phyloP scores from a whole-genome alignment of 64 coral and sea anemone genomes.

The Acropora yongei region DNA sequence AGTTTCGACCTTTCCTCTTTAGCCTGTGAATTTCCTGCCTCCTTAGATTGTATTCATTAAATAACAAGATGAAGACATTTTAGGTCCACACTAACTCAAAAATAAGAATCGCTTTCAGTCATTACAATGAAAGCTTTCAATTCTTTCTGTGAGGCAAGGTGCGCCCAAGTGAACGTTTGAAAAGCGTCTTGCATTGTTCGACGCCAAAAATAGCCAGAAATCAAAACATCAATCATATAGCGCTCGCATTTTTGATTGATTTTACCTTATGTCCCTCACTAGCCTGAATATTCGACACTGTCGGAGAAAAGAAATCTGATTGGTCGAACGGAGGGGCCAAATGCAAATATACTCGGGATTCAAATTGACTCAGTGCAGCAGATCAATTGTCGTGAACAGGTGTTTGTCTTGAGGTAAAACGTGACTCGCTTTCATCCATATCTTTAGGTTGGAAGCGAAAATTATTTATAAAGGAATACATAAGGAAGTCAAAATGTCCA shows the following conservation, averaged over 20 bases:
- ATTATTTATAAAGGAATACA: background rate
- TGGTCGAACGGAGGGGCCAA: background rate
- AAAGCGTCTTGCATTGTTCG: no score
- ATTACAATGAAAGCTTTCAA: no score
- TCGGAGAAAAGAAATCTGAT: background rate
- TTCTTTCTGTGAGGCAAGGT: no score
- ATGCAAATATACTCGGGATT: slow-evolving; percentile 12
- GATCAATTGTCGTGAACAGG: background rate
- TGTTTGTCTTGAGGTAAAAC: background rate
- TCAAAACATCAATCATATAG: no score
- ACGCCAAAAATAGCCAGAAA: no score
- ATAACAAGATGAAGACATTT: no score
- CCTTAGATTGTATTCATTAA: no score
- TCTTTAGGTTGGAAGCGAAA: background rate
- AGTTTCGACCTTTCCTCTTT: no score
- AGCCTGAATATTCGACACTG: background rate
- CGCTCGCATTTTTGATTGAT: background rate
- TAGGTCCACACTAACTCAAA: no score
- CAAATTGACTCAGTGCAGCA: background rate
- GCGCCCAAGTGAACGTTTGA: no score
- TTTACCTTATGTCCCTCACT: background rate
- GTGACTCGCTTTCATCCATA: background rate
- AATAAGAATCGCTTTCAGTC: no score
- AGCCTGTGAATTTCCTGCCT: no score
- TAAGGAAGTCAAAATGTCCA: background rate